phyloP scores from a whole-genome alignment of 2,888 invertebrate genomes.

The Mayetiola destructor region DNA sequence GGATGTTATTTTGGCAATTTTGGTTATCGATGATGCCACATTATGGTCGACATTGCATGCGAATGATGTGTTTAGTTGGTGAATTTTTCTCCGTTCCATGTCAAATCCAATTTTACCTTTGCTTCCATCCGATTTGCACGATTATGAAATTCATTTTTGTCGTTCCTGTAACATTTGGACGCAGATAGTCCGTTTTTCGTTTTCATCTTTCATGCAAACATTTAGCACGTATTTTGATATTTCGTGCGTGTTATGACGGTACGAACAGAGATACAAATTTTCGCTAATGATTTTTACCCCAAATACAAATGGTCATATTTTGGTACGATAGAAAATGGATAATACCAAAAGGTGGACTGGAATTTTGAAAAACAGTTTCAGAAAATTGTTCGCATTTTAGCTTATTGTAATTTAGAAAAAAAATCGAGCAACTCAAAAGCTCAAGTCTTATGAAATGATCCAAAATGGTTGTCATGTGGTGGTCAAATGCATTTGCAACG shows the following conservation, averaged over 20 bases:
- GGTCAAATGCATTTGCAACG: too few relatives aligned
- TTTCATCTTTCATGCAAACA: background rate
- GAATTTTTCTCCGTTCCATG: background rate
- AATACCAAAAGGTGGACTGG: too few relatives aligned
- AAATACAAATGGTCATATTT: too few relatives aligned
- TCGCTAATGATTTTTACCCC: conserved; percentile 11
- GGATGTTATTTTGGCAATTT: background rate
- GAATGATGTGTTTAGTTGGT: conserved; percentile 9
- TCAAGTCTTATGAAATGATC: too few relatives aligned
- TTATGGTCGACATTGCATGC: background rate
- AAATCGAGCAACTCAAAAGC: too few relatives aligned
- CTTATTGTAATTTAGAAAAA: too few relatives aligned
- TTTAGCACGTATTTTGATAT: background rate
- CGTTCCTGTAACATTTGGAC: background rate
- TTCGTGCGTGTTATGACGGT: conserved; percentile 3
- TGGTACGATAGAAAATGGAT: too few relatives aligned
- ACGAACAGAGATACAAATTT: background rate
- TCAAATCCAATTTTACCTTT: background rate
- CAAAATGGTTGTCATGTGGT: too few relatives aligned
- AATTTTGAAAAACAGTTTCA: too few relatives aligned
- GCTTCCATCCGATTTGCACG: background rate
- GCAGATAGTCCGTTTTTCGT: background rate
- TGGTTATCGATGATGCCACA: background rate
- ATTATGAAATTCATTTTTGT: conserved; percentile 1
- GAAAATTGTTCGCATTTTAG: too few relatives aligned